These are phyloP conservation scores for Cryptocheilus praepositus DNA, from an alignment of 2,888 invertebrate species.

Conservation along the genomic window DNA sequence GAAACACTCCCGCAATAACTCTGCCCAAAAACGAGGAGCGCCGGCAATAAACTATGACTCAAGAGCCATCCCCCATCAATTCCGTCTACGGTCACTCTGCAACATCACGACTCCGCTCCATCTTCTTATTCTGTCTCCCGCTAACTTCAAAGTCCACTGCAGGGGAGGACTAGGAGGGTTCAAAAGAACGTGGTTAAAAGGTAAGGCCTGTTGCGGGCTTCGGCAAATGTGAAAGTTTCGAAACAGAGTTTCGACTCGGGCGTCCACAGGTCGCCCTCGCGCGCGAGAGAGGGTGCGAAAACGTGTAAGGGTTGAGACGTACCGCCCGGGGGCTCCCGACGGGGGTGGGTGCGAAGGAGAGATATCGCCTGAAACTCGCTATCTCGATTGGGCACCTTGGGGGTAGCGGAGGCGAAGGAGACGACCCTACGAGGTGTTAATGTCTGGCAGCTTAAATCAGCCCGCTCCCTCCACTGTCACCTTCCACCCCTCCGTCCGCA, in stretches of 20 bases:
- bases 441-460: slow-evolving; percentile 61
- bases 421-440: slow-evolving; percentile 57
- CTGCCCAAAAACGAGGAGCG: no score
- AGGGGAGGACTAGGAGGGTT: background rate
- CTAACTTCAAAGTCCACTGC: background rate
- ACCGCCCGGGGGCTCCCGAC: slow-evolving; percentile 26
- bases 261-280: background rate
- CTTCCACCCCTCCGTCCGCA: background rate
- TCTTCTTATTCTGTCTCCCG: no score
- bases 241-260: slow-evolving; percentile 46
- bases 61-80: no score
- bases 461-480: slow-evolving; percentile 1
- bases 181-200: slow-evolving; percentile 42
- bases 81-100: no score
- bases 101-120: no score
- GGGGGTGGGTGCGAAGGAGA: slow-evolving; percentile 17
- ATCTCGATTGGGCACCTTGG: slow-evolving; percentile 55
- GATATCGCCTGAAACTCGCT: slow-evolving; percentile 45
- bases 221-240: slow-evolving; percentile 51
- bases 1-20: no score
- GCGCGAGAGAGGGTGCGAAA: slow-evolving; percentile 4
- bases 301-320: slow-evolving; percentile 18
- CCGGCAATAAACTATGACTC: no score
- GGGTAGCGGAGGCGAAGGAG: slow-evolving; percentile 34
- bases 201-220: slow-evolving; percentile 25